phyloP scores from a whole-genome alignment of 2,888 invertebrate genomes.

The Tenthredo notha region DNA sequence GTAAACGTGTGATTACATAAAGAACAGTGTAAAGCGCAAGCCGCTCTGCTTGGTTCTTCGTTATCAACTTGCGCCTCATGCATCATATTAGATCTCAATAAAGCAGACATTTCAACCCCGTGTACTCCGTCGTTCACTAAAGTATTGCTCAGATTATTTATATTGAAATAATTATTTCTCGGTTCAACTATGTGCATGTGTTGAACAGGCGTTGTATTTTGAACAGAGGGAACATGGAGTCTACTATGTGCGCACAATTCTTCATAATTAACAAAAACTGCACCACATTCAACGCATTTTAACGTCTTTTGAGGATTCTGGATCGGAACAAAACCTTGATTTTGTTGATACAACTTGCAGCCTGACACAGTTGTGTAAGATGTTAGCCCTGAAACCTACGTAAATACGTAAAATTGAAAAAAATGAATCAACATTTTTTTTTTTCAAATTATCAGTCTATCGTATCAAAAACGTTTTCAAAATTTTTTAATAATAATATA shows the following conservation, averaged over 20 bases:
- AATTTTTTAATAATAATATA: background rate
- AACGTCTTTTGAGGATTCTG: conserved; percentile 68
- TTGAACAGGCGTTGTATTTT: conserved; percentile 66
- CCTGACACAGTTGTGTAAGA: conserved; percentile 66
- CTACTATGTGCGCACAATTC: conserved; percentile 70
- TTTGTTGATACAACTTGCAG: conserved; percentile 71
- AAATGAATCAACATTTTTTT: background rate
- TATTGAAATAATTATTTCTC: conserved; percentile 68
- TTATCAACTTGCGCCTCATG: conserved; percentile 54
- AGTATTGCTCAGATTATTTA: conserved; percentile 60
- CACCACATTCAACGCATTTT: conserved; percentile 71
- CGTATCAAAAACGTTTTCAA: background rate
- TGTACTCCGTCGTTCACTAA: conserved; percentile 55
- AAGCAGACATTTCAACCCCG: conserved; percentile 55
- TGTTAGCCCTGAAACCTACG: conserved; percentile 70
- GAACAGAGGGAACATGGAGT: conserved; percentile 68
- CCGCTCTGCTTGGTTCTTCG: conserved; percentile 65
- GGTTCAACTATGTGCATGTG: conserved; percentile 74
- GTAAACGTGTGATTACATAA: conserved; percentile 72
- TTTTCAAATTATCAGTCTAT: background rate
- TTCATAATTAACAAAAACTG: conserved; percentile 70
- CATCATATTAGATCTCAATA: conserved; percentile 59
- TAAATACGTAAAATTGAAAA: background rate
- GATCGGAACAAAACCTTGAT: conserved; percentile 66
- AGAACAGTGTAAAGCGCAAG: conserved; percentile 74